Evolutionary conservation across 2,888 invertebrate genomes (phyloP), one percentile per base, ranked within the genome.

Genomic region (Timema cristinae): DNA sequence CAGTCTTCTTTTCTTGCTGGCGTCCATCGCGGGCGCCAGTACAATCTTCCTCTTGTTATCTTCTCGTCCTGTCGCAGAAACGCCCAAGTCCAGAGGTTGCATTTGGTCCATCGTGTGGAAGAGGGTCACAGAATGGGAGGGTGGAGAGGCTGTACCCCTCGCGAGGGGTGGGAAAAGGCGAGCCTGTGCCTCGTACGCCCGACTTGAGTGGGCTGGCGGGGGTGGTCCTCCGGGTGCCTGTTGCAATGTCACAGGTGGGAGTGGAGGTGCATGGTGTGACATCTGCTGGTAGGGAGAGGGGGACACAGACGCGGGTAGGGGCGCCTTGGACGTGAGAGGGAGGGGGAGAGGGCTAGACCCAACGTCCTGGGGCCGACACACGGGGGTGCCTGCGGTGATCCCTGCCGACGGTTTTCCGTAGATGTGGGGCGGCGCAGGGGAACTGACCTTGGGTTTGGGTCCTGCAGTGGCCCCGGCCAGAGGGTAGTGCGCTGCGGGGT

Each of bases 11-110:
- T 90, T 88, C 79, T 91, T 91, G 6, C 75, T 76, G 15, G 87
- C 84, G 71, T 91, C 89, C 68, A 85, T 79, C 66, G 86, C 83
- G 0, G 85, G 83, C 2, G 86, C 78, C 13, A 81, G 79, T 10
- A 86, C 86, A 32, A 71, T 72, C 78, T 91, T 89, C 68, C 91
- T 83, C 78, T 91, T 88, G 52, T 76, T 73, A 51, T 79, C 74
- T 72, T 77, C 74, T 72, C 78, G 76, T 70, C 75, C 59, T 50
- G 68, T n/a, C 52, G 75, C 74, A 11, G 86, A 82, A 50, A 91
- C 87, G 54, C 92, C 92, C 71, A 93, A 86, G 81, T 93, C 92
- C 51, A 93, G 84, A 11, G 93, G 93, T 79, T 92, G 92, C 72
- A 91, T 91, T 82, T 93, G 92, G 79, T 90, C 88, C 69, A 84